Base-by-base conservation (phyloP, 2,888 invertebrate genomes). In the Dolomedes plantarius region DNA sequence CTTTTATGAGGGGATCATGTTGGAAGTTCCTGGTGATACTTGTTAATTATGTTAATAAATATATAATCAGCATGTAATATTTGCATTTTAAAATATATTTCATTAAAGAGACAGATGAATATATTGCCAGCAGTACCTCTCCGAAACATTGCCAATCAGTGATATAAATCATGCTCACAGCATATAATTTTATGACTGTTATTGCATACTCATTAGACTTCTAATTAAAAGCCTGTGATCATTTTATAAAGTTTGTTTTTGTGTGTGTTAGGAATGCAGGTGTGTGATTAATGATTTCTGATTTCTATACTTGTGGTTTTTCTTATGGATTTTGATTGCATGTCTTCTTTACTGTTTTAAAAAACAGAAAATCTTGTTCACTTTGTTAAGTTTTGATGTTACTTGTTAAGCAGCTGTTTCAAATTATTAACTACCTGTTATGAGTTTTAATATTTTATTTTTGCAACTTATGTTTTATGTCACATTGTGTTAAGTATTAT, bases 381-480 rank as follows among this genome's bases (percentile, higher is more conserved):
- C 36, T 82, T 75, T 82, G 81, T 85, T 85, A 77, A 85, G 77
- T 85, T 85, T 85, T 65, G 56, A 77, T 73, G 77, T 85, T 77
- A 77, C 73, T 73, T 85, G 83, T 85, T 69, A 23, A 72, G 83
- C 73, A 72, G 72, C 71, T 85, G 75, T 83, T 85, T 77, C 65
- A 77, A 77, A 73, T 69, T 50, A 76, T 85, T 77, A 77, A 64
- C 46, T 41, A 69, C 71, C 56, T 81, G 81, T 77, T 85, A 77
- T 39, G 29, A 41, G 50, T 77, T 85, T 85, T 46, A 65, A 77
- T 50, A 73, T 72, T 83, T 85, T 85, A 85, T 85, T 77, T 85
- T 85, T 78, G 13, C 27, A 67, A 39, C 68, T 13, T 74, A 76
- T 83, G 46, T 67, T 41, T 50, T 68, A 50, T 77, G 36, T 56